Conservation (phyloP, 2,113 vertebrate genomes). For the Tachysurus fulvidraco region DNA sequence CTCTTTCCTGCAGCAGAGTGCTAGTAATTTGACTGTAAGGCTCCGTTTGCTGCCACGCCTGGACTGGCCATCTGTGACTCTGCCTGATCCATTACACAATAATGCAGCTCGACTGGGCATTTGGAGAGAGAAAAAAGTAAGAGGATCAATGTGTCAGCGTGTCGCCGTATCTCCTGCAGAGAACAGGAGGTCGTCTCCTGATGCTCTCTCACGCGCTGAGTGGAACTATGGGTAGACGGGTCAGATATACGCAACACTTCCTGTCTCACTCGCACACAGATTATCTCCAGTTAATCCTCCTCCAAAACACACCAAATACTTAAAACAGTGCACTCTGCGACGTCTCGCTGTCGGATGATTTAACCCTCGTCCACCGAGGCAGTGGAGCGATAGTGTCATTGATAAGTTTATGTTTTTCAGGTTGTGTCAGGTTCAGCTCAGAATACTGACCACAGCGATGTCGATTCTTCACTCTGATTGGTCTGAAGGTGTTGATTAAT, state of each 20-base stretch:
- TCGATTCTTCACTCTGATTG: background rate
- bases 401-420: background rate
- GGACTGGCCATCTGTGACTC: conserved; percentile 53
- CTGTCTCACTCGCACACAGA: background rate
- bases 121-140: conserved; percentile 18
- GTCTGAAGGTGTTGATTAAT: background rate
- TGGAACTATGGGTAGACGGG: conserved; percentile 36
- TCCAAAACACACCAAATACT: background rate
- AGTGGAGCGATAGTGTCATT: background rate
- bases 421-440: background rate
- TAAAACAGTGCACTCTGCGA: background rate
- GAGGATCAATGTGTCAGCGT: conserved; percentile 35
- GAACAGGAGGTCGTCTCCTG: conserved; percentile 19
- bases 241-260: conserved; percentile 9
- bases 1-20: conserved; percentile 46
- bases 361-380: background rate
- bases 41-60: conserved; percentile 56
- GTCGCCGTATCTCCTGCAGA: conserved; percentile 15
- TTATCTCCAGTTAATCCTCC: conserved; percentile 18
- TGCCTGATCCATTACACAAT: conserved; percentile 52
- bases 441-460: background rate
- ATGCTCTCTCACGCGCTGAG: conserved; percentile 20
- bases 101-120: conserved; percentile 53
- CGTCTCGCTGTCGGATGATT: background rate
- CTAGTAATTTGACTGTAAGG: conserved; percentile 54